phyloP scores from a whole-genome alignment of 92 coral and sea anemone genomes.

The Scolanthus callimorphus region DNA sequence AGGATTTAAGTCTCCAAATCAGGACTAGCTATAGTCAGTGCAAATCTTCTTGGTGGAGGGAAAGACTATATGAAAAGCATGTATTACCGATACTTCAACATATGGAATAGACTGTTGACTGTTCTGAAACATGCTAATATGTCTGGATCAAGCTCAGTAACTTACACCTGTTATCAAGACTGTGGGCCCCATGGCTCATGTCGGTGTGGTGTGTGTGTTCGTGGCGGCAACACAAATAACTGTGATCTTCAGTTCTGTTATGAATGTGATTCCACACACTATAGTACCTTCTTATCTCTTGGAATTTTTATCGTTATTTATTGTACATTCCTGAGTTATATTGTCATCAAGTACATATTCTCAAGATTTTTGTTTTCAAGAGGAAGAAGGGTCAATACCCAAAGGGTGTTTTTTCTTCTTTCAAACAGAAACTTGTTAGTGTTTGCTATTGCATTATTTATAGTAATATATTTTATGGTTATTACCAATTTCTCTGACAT shows the following conservation, averaged over 20 bases:
- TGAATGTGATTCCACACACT: constrained; percentile 84
- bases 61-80: constrained; percentile 48
- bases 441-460: constrained; percentile 22
- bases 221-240: constrained; percentile 65
- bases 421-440: constrained; percentile 35
- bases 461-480: constrained; percentile 39
- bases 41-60: constrained; percentile 59
- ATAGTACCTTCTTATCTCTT: constrained; percentile 43
- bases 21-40: constrained; percentile 61
- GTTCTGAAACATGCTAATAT: constrained; percentile 57
- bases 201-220: constrained; percentile 95
- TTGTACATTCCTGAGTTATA: constrained; percentile 29
- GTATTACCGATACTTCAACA: constrained; percentile 74
- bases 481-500: constrained; percentile 58
- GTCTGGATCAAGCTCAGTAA: constrained; percentile 20
- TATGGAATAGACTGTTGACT: constrained; percentile 63
- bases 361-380: constrained; percentile 13
- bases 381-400: constrained; percentile 26
- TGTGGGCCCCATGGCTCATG: constrained; percentile 99
- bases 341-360: constrained; percentile 25
- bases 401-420: constrained; percentile 44
- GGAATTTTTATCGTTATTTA: constrained; percentile 18
- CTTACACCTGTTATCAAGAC: constrained; percentile 84
- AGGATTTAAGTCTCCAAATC: constrained; percentile 72
- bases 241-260: constrained; percentile 78